These are phyloP conservation scores for Drosophila pectinifera DNA, from an alignment of 1,140 invertebrate genomes.

Conservation along the genomic window DNA sequence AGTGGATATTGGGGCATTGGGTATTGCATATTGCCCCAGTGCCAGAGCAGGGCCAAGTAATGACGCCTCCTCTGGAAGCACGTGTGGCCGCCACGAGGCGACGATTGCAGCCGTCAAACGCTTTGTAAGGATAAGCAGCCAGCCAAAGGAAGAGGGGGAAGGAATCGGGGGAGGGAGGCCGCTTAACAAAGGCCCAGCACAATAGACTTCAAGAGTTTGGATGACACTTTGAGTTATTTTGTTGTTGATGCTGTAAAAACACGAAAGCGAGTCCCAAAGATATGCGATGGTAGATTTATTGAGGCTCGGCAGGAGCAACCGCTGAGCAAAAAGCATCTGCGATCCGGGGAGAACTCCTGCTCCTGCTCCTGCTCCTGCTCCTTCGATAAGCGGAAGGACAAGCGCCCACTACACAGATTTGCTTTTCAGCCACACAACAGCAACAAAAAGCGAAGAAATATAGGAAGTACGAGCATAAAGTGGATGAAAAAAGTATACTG, in stretches of 20 bases:
- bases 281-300: conserved; percentile 78
- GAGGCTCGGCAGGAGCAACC: conserved; percentile 43
- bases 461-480: conserved; percentile 27
- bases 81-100: conserved; percentile 54
- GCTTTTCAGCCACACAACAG: conserved; percentile 35
- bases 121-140: conserved; percentile 66
- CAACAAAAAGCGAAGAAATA: conserved; percentile 12
- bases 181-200: conserved; percentile 68
- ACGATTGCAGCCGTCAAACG: conserved; percentile 71
- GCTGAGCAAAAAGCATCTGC: conserved; percentile 22
- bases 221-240: conserved; percentile 82
- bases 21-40: conserved; percentile 42
- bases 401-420: conserved; percentile 59
- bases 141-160: conserved; percentile 10
- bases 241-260: conserved; percentile 78
- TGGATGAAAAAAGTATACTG: conserved; percentile 40
- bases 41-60: conserved; percentile 29
- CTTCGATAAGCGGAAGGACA: conserved; percentile 65
- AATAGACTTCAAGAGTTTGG: conserved; percentile 81
- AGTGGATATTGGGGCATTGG: conserved; percentile 35
- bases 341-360: background rate
- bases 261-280: conserved; percentile 53
- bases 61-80: conserved; percentile 47
- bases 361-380: background rate
- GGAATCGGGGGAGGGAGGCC: background rate